Evolutionary conservation across 2,113 vertebrate genomes (phyloP), one percentile per base, ranked within the genome.

Genomic region (Antigone vipio): DNA sequence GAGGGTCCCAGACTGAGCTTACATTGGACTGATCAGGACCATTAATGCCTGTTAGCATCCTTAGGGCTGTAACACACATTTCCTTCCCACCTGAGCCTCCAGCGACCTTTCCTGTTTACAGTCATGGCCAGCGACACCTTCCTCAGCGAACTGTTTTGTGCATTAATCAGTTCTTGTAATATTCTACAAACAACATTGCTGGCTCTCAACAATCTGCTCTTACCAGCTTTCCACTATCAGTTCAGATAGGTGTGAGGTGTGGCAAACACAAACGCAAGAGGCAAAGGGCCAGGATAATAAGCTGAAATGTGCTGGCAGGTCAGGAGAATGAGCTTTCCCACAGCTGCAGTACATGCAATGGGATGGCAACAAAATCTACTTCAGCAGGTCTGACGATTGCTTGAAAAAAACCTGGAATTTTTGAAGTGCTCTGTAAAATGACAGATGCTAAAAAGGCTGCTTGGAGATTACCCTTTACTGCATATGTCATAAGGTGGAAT

Each of bases 11-110:
- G 17, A 59, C 7, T 9, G 23, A 67, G 30, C 18, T 84, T 35
- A 73, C 55, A 60, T 52, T 82, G 29, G 26, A 27, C 52, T 45
- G 38, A 29, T 47, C 60, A 58, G 42, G 56, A 55, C 17, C 10
- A 4, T n/a, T 53, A 38, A 53, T 40, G 20, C 9, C 18, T 0
- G 0, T 34, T 16, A 58, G 45, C 7, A 3, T 13, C 32, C 42
- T 82, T 22, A 55, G 62, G 69, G 15, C 22, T n/a, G 11, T 26
- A 42, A 62, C 40, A 47, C 3, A 5, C n/a, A 20, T 13, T 79
- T 71, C 42, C 8, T 59, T 63, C 49, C n/a, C 34, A 5, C 20
- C 11, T 4, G 22, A 95, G 30, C 34, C 38, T 86, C 38, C 47
- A n/a, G 42, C 29, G 56, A 53, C 3, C 2, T 59, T 78, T 67